A percentile compares a stretch with the other conserved stretches of the same genome.
Conservation (phyloP, 2,113 vertebrate species). For the Ailuropoda melanoleuca region DNA sequence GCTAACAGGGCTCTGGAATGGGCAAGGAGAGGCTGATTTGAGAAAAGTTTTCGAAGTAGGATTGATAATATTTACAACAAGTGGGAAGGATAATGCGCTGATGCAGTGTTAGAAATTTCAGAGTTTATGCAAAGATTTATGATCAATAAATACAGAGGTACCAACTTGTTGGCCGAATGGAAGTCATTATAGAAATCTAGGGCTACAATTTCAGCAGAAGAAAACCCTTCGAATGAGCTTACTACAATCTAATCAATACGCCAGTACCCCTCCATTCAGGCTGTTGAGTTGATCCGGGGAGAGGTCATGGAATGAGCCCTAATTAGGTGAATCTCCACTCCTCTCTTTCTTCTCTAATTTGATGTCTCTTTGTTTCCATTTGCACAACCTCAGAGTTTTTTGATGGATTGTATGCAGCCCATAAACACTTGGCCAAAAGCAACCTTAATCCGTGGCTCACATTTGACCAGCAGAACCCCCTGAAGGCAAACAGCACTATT, state of each 20-base stretch:
- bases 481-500: accelerated
- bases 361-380: not conserved
- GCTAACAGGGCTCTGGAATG: not conserved
- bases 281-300: not conserved
- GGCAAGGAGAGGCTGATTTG: not conserved
- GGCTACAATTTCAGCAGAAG: not conserved
- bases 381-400: not conserved
- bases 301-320: not conserved
- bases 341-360: not conserved
- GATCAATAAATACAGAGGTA: not conserved
- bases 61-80: not conserved
- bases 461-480: not conserved
- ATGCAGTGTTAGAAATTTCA: not conserved
- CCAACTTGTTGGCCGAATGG: not conserved
- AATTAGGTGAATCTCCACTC: not conserved
- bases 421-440: not conserved
- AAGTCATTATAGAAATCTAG: not conserved
- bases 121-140: not conserved
- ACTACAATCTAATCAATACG: not conserved
- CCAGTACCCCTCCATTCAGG: not conserved
- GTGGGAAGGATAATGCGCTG: not conserved
- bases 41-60: not conserved
- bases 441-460: not conserved
- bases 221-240: not conserved
- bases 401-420: not conserved